These are phyloP conservation scores for Amphiprion percula DNA, from an alignment of 2,113 vertebrate species.

Conservation along the genomic window DNA sequence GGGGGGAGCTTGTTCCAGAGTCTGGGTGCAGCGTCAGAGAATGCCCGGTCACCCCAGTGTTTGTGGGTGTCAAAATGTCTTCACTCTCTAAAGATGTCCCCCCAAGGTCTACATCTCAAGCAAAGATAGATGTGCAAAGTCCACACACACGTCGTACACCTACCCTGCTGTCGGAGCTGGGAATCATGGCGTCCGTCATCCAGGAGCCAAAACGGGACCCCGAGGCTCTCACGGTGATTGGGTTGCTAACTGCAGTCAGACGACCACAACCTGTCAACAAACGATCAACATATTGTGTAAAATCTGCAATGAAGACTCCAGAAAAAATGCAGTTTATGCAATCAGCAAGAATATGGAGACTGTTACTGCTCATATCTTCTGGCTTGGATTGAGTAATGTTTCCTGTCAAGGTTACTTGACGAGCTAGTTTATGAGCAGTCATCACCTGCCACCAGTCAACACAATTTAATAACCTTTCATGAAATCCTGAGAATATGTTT, in stretches of 20 bases:
- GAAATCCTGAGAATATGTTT: constrained; percentile 5
- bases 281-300: not conserved
- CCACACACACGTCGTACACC: constrained; percentile 43
- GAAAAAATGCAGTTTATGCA: not conserved
- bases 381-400: not conserved
- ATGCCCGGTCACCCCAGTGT: no score
- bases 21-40: no score
- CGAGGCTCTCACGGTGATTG: constrained; percentile 92
- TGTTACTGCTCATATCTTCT: not conserved
- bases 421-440: constrained; percentile 16
- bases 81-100: no score
- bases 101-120: not conserved
- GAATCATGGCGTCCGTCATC: constrained; percentile 92
- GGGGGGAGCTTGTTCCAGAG: no score
- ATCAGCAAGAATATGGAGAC: not conserved
- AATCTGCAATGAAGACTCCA: not conserved
- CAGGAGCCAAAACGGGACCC: constrained; percentile 95
- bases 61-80: not conserved
- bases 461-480: constrained; percentile 2
- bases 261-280: constrained; percentile 85
- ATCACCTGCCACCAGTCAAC: constrained; percentile 6
- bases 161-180: constrained; percentile 83
- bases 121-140: not conserved
- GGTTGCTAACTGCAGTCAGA: constrained; percentile 92
- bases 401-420: constrained; percentile 1